Evolutionary conservation across 2,888 invertebrate genomes (phyloP).

Genomic region (Melinaea marsaeus): DNA sequence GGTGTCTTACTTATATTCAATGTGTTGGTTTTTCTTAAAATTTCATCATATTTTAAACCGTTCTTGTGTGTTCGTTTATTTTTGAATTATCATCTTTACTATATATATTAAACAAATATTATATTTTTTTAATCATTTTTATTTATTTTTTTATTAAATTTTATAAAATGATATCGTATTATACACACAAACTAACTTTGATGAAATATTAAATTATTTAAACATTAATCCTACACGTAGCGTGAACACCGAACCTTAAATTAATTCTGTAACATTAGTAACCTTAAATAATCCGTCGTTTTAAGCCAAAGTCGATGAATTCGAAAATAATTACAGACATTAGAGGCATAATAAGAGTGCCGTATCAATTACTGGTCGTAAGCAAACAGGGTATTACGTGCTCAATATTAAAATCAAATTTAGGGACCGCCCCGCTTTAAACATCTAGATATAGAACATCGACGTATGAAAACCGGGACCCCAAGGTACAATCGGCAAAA

Average conservation of each 20-base stretch:
- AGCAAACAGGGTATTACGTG: conserved; percentile 70
- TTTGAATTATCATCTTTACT: neutral
- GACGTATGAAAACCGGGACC: conserved; percentile 41
- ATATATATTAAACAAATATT: too few species aligned
- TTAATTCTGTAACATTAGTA: conserved; percentile 30
- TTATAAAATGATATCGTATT: too few species aligned
- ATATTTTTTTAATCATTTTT: too few species aligned
- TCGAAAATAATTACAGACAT: conserved; percentile 75
- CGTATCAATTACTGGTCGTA: conserved; percentile 70
- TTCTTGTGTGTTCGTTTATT: neutral
- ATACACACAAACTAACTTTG: neutral
- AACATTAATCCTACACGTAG: conserved; percentile 17
- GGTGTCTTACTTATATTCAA: conserved; percentile 55
- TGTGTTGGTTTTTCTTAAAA: conserved; percentile 35
- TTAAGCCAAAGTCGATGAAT: conserved; percentile 66
- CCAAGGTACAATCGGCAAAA: conserved; percentile 43
- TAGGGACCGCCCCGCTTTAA: conserved; percentile 54
- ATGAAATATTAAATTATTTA: conserved; percentile 8
- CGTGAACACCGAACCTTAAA: conserved; percentile 22
- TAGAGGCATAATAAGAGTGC: conserved; percentile 66
- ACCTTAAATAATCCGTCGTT: conserved; percentile 55
- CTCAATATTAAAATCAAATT: conserved; percentile 76
- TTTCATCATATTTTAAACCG: neutral
- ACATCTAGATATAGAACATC: conserved; percentile 35
- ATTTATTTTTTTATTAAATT: too few species aligned